Conservation (phyloP, 2,888 invertebrate species). For the Clostera curtula region DNA sequence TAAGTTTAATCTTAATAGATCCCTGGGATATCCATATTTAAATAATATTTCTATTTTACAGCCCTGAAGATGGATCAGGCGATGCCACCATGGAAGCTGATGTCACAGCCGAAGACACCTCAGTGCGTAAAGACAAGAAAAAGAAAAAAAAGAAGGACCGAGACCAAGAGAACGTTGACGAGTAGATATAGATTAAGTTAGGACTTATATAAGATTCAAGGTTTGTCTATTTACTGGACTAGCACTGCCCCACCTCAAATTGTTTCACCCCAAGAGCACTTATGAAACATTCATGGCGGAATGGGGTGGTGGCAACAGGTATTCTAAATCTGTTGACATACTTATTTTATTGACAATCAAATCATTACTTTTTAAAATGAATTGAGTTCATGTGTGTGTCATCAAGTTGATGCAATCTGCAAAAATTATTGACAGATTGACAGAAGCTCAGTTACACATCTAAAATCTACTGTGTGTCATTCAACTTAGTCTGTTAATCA, state of each 20-base stretch:
- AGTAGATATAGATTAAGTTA: constrained; percentile 23
- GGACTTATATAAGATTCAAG: constrained; percentile 21
- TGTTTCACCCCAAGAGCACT: too few species aligned
- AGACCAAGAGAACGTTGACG: constrained; percentile 71
- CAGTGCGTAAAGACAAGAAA: constrained; percentile 80
- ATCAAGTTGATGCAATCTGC: neutral
- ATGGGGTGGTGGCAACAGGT: too few species aligned
- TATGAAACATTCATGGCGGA: too few species aligned
- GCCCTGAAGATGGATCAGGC: constrained; percentile 44
- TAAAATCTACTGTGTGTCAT: too few species aligned
- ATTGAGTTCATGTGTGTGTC: neutral
- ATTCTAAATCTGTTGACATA: neutral
- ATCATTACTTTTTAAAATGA: neutral
- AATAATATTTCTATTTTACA: constrained; percentile 9
- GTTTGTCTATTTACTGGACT: too few species aligned
- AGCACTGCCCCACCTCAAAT: too few species aligned
- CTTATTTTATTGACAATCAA: too few species aligned
- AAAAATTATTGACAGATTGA: too few species aligned
- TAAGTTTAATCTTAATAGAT: too few species aligned
- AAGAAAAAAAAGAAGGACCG: constrained; percentile 87
- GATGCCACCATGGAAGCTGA: constrained; percentile 51
- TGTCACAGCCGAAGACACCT: constrained; percentile 51
- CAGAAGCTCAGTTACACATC: too few species aligned
- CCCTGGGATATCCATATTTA: too few species aligned
- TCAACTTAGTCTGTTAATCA: too few species aligned